Evolutionary conservation across 2,888 invertebrate genomes (phyloP).

Genomic region (Stenolophus ochropezus): DNA sequence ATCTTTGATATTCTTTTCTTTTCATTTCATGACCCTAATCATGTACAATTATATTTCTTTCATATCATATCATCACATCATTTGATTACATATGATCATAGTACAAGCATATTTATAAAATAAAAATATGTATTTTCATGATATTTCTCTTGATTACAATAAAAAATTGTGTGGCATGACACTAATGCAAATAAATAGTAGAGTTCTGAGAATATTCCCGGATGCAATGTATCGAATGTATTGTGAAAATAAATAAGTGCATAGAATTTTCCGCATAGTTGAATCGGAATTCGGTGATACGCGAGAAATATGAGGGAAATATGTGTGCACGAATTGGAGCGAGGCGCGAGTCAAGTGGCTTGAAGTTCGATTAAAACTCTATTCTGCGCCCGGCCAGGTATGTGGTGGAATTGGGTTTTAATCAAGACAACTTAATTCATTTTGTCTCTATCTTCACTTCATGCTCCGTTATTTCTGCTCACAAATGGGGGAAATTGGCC

Average conservation of each 20-base stretch:
- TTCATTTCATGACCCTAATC: too few species aligned
- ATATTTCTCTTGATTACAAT: too few species aligned
- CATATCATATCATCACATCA: too few species aligned
- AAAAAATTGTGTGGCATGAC: too few species aligned
- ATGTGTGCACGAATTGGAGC: background rate
- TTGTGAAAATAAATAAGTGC: background rate
- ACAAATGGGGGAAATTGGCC: background rate
- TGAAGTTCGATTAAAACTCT: background rate
- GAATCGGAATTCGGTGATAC: background rate
- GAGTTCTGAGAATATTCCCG: too few species aligned
- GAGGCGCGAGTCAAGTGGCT: background rate
- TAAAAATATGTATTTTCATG: too few species aligned
- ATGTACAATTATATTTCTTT: too few species aligned
- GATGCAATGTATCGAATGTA: too few species aligned
- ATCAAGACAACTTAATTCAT: constrained; percentile 3
- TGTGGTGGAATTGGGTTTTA: constrained; percentile 8
- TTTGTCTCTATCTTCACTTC: background rate
- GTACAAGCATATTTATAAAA: too few species aligned
- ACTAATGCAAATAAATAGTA: too few species aligned
- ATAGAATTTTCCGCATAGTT: background rate
- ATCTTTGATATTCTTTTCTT: too few species aligned
- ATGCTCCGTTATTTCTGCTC: background rate
- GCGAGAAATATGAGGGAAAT: background rate
- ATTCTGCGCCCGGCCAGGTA: background rate
- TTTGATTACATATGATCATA: too few species aligned